A percentile compares a stretch with the other conserved stretches of the same genome.
Conservation (phyloP, 2,888 invertebrate genomes). For the Phengaris alcon region DNA sequence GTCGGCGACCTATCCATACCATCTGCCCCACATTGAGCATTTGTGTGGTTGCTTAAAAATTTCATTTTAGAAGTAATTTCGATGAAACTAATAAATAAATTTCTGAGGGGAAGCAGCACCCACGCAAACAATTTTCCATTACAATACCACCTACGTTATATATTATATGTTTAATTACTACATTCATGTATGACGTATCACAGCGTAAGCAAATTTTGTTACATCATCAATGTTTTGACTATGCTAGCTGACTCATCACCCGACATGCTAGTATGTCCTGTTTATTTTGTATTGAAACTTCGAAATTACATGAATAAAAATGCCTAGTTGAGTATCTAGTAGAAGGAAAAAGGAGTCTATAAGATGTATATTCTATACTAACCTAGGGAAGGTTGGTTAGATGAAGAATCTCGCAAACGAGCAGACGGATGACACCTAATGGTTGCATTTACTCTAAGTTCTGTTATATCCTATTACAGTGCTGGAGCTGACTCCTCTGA, state of each 20-base stretch:
- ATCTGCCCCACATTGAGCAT: no score
- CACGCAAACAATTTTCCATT: neutral
- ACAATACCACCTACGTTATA: neutral
- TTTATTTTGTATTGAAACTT: no score
- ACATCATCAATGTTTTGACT: neutral
- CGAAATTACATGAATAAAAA: neutral
- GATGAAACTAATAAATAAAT: neutral
- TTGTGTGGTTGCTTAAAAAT: neutral
- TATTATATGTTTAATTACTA: neutral
- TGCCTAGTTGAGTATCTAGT: neutral
- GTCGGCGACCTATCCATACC: no score
- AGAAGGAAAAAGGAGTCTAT: no score
- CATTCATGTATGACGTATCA: neutral
- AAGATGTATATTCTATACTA: no score
- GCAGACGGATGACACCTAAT: neutral
- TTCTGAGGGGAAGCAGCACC: neutral
- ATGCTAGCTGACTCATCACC: neutral
- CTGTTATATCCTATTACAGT: conserved; percentile 62
- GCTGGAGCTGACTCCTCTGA: conserved; percentile 83
- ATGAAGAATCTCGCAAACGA: no score
- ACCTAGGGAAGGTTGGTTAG: no score
- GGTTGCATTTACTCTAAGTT: neutral
- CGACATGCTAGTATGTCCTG: no score
- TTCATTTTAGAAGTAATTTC: neutral
- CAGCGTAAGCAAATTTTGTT: neutral